Percentiles rank a stretch among this genome's conserved stretches.
phyloP scores from a whole-genome alignment of 2,797 vertebrate genomes.

The Decapterus maruadsi region DNA sequence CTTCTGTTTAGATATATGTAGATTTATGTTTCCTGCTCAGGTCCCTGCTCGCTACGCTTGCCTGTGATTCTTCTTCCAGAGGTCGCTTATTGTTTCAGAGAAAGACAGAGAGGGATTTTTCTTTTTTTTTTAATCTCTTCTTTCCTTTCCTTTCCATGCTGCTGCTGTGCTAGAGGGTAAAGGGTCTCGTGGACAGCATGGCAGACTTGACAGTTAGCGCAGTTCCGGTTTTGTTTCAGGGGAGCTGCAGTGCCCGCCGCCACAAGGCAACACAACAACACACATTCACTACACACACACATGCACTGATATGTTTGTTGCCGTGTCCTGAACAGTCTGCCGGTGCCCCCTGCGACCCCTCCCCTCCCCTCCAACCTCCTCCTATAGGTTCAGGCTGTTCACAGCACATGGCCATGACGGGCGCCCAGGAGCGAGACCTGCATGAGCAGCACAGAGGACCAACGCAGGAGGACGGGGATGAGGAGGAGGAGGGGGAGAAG shows the following conservation, averaged over 20 bases:
- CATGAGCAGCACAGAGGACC: conserved; percentile 73
- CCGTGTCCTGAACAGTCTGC: conserved; percentile 36
- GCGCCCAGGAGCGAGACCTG: conserved; percentile 77
- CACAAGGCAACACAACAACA: conserved; percentile 23
- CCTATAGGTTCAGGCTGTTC: conserved; percentile 73
- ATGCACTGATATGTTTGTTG: conserved; percentile 34
- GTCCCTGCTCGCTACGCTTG: neutral
- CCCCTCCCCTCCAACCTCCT: neutral
- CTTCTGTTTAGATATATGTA: conserved; percentile 46
- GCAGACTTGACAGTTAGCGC: conserved; percentile 35
- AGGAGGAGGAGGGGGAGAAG: conserved; percentile 75
- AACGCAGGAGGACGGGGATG: conserved; percentile 66
- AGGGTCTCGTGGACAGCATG: conserved; percentile 34
- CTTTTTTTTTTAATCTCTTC: no score
- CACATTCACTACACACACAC: conserved; percentile 1
- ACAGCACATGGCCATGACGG: conserved; percentile 77
- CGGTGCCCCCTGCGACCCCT: conserved; percentile 15
- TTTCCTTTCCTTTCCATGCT: neutral
- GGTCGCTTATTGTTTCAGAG: conserved; percentile 41
- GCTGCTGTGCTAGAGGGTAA: conserved; percentile 38
- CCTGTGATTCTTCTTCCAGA: conserved; percentile 30
- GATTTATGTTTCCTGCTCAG: conserved; percentile 56
- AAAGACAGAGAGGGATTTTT: conserved; percentile 17
- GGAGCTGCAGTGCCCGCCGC: conserved; percentile 23
- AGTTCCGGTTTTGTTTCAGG: conserved; percentile 41